phyloP scores from a whole-genome alignment of 2,797 vertebrate genomes.

The Nyctibius grandis region DNA sequence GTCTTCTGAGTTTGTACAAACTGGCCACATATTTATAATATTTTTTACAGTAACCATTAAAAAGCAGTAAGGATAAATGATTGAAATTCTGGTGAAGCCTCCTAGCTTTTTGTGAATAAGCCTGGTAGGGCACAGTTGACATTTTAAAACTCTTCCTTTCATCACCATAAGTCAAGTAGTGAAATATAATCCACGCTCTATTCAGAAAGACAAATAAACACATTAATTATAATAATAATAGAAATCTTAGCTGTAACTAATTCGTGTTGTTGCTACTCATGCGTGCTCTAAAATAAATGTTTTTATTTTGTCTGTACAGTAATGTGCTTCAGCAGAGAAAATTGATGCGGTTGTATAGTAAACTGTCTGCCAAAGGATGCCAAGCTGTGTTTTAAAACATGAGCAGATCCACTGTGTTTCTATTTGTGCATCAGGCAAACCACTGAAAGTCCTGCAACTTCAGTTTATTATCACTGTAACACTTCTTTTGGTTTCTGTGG shows the following conservation, averaged over 20 bases:
- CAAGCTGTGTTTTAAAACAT: background rate
- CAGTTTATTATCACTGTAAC: background rate
- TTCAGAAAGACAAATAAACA: background rate
- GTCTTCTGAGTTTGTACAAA: background rate
- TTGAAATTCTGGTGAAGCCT: background rate
- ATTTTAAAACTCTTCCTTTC: background rate
- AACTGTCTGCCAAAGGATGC: slow-evolving; percentile 6
- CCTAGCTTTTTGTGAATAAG: background rate
- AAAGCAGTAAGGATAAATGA: background rate
- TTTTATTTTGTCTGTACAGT: slow-evolving; percentile 6
- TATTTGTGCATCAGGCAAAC: background rate
- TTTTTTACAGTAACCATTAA: background rate
- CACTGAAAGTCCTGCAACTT: background rate
- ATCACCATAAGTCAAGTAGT: background rate
- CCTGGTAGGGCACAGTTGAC: background rate
- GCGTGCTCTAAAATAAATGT: background rate
- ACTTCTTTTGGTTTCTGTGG: background rate
- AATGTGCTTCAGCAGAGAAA: background rate
- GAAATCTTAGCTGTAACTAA: background rate
- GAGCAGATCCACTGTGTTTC: background rate
- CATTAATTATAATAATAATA: background rate
- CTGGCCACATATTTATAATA: background rate
- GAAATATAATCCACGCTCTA: background rate
- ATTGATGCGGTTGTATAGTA: background rate
- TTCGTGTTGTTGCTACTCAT: background rate